Evolutionary conservation across 1,140 invertebrate genomes (phyloP).

Genomic region (Lepidurus apus): DNA sequence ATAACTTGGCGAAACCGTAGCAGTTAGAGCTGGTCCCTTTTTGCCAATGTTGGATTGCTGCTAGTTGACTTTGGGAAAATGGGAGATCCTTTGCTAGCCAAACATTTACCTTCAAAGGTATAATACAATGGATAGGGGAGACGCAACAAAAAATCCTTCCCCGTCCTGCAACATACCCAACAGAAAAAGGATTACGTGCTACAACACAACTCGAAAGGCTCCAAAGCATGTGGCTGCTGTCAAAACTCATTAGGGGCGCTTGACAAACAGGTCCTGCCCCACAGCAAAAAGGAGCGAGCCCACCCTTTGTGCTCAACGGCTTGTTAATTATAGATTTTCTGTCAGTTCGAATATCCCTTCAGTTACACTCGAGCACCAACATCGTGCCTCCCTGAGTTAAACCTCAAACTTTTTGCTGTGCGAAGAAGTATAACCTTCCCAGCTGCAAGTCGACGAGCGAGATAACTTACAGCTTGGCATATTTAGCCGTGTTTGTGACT

Average conservation of each 20-base stretch:
- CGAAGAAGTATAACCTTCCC: neutral
- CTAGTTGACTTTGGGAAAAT: neutral
- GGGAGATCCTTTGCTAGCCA: neutral
- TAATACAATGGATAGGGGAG: too few relatives aligned
- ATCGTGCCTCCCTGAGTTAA: neutral
- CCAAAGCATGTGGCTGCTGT: constrained; percentile 17
- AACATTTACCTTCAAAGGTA: neutral
- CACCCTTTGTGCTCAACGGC: constrained; percentile 17
- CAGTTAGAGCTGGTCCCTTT: neutral
- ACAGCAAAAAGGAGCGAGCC: constrained; percentile 4
- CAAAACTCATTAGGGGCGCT: constrained; percentile 13
- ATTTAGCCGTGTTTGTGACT: neutral
- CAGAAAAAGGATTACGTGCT: neutral
- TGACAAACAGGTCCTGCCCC: constrained; percentile 20
- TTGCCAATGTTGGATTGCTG: too few relatives aligned
- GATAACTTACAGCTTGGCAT: neutral
- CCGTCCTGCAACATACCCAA: neutral
- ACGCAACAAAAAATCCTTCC: too few relatives aligned
- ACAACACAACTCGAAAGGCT: neutral
- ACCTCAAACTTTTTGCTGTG: neutral
- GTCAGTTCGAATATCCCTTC: neutral
- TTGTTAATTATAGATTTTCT: constrained; percentile 22
- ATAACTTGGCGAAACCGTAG: neutral
- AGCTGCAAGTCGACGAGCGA: neutral
- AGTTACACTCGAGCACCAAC: neutral